A percentile compares a stretch with the other conserved stretches of the same genome.
Evolutionary conservation across 2,888 invertebrate species (phyloP).

Genomic region (Cetonia aurata): DNA sequence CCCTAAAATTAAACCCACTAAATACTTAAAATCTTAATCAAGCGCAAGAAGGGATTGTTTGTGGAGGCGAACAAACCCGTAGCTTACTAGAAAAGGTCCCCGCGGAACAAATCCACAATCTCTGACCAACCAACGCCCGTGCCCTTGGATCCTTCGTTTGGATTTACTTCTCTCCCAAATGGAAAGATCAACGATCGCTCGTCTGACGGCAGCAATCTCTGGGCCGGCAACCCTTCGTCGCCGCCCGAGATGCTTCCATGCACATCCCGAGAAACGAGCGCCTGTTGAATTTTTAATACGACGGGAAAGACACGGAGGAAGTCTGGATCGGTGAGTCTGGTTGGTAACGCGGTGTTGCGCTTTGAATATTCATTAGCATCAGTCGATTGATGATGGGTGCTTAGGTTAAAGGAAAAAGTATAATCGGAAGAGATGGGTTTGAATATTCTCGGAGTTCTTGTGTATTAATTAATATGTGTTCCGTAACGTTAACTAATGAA

Average conservation of each 20-base stretch:
- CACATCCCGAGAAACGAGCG: constrained; percentile 38
- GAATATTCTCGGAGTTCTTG: not conserved
- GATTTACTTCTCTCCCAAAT: constrained; percentile 14
- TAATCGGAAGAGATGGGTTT: not conserved
- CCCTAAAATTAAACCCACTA: too few relatives aligned
- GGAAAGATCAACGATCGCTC: constrained; percentile 15
- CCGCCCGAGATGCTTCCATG: constrained; percentile 31
- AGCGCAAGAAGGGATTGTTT: too few relatives aligned
- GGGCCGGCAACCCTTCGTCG: constrained; percentile 12
- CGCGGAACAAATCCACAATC: not conserved
- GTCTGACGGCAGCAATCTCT: constrained; percentile 15
- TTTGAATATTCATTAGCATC: constrained; percentile 38
- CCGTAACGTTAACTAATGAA: not conserved
- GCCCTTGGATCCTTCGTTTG: constrained; percentile 10
- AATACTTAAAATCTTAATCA: too few relatives aligned
- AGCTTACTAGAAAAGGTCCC: not conserved
- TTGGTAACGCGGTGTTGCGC: not conserved
- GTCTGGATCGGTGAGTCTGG: constrained; percentile 16
- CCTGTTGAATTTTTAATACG: constrained; percentile 37
- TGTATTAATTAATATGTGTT: constrained; percentile 14
- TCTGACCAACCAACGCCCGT: not conserved
- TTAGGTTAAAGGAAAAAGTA: constrained; percentile 23
- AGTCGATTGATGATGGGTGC: constrained; percentile 16
- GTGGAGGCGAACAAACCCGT: too few relatives aligned
- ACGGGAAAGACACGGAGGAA: constrained; percentile 30